Base-by-base conservation (phyloP, 2,797 vertebrate genomes). In the Melanogrammus aeglefinus region DNA sequence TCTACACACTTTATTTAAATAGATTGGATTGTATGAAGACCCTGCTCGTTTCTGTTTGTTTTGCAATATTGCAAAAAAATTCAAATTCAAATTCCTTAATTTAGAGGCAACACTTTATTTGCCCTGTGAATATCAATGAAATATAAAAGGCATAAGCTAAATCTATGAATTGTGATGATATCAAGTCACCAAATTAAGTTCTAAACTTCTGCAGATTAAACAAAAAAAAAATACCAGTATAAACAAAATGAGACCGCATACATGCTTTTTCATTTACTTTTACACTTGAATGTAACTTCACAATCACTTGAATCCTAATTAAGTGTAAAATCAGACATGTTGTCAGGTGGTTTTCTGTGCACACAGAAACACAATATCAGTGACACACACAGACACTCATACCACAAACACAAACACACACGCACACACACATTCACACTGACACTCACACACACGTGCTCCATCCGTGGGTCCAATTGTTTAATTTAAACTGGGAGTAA, bases 381-480 rank as follows among this genome's bases (percentile, higher is more conserved):
- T 38, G 38, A 38, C 38, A 38, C 38, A 38, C 38, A 38, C 38
- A 38, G 7, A 38, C 38, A 38, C 38, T 31, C 31, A 31, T 31
- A 31, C 31, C 9, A 39, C 38, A 39, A 9, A 39, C 38, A 39
- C 9, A 39, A 9, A 39, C 38, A 39, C 38, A 39, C 38, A 38
- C 5, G 9, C 38, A 38, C 38, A 38, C 38, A 38, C 38, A 38
- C 38, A 38, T 6, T 7, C 38, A 38, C 38, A 38, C 38, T 7
- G 2, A 44, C 13, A 44, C 41, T 14, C 41, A 44, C 10, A 44
- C 41, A 44, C 41, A 44, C 41, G 4, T 16, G 14, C 41, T 6
- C 2, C 10, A 41, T 79, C 74, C 72, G 16, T 27, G 76, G 74
- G 81, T 76, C 74, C 76, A 77, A 79, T 73, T 84, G 81, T 57